These are phyloP conservation scores for Tetragonula carbonaria DNA, from an alignment of 2,888 invertebrate genomes.

Conservation along the genomic window DNA sequence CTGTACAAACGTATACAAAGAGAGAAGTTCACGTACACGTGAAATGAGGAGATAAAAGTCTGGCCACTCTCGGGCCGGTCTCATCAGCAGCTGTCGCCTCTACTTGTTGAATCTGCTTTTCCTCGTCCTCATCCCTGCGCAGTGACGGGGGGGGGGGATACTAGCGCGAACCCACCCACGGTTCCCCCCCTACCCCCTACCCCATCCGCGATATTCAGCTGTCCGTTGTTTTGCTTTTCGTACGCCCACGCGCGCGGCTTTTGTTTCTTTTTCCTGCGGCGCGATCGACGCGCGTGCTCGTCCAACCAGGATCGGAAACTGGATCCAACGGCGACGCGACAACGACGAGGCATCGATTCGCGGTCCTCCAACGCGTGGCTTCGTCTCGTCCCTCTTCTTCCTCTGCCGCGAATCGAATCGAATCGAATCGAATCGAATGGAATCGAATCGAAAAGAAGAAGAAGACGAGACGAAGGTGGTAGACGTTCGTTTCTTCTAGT, in stretches of 20 bases:
- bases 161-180: conserved; percentile 17
- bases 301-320: conserved; percentile 12
- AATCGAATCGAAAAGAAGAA: too few species aligned
- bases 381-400: not conserved
- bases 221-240: conserved; percentile 62
- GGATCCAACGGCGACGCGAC: conserved; percentile 1
- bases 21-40: conserved; percentile 20
- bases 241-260: conserved; percentile 36
- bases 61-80: conserved; percentile 65
- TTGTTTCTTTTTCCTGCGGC: conserved; percentile 29
- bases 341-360: conserved; percentile 11
- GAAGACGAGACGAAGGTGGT: not conserved
- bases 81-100: conserved; percentile 79
- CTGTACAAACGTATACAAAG: not conserved
- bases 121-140: conserved; percentile 51
- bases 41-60: conserved; percentile 64
- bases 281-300: conserved; percentile 40
- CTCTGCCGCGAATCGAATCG: not conserved
- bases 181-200: conserved; percentile 14
- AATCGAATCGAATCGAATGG: not conserved
- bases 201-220: conserved; percentile 47
- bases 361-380: not conserved
- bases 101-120: conserved; percentile 77
- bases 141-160: not conserved
- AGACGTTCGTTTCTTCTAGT: too few species aligned